Base-by-base conservation (phyloP, 2,888 invertebrate species). In the Heteropelma amictum region DNA sequence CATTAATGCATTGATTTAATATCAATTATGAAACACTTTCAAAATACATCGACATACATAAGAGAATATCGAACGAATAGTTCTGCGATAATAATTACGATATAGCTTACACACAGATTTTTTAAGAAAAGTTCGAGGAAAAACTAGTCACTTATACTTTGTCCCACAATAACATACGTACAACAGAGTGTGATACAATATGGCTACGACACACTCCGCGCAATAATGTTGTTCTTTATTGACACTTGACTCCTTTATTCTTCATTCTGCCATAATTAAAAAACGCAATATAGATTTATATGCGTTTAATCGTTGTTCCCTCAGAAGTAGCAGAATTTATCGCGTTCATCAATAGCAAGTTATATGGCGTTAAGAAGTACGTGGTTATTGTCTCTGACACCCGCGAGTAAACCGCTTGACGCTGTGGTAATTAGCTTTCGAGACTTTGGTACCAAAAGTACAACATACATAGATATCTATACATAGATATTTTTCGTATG, bases 351-450 rank as follows among this genome's bases (percentile, higher is more conserved):
- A 56, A 26, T 10, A 30, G 19, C n/a, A 38, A 30, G 14, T 3
- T 6, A n/a, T n/a, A n/a, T n/a, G 12, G 65, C 17, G 40, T 54
- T 63, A 49, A 54, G 35, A 49, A 35, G 10, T 17, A 35, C 67
- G 42, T 14, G 38, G 61, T 30, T n/a, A n/a, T n/a, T 45, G 65
- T 53, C 38, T 40, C 35, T 38, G 38, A 53, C 42, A 42, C 60
- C 21, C 12, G 45, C 19, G 64, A 47, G 54, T 68, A 72, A 72
- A 72, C 72, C 61, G 49, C 61, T 40, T 49, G 61, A 68, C 68
- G 61, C 30, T 61, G 72, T 67, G 56, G 67, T 72, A 72, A 72
- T 72, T 68, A 72, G 68, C 72, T 61, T 38, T 35, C 33, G 54
- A 68, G 72, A 63, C 61, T 72, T 56, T 68, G 56, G 56, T 45